Conservation (phyloP, 2,888 invertebrate species). For the Sycophila texana region DNA sequence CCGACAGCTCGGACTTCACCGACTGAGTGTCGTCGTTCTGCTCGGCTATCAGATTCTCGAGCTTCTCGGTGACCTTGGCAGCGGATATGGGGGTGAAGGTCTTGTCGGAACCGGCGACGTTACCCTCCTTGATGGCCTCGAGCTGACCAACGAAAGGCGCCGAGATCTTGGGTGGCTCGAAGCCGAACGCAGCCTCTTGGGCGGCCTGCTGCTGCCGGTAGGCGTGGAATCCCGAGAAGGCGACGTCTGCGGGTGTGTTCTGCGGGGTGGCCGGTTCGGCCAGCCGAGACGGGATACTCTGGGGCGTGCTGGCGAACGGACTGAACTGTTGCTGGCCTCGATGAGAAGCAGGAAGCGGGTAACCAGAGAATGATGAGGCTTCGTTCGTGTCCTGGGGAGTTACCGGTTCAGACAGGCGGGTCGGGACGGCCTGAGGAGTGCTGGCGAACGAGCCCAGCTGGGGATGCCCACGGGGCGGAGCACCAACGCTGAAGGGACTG, state of each 20-base stretch:
- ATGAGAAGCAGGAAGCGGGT: too few relatives aligned
- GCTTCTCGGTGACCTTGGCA: constrained; percentile 66
- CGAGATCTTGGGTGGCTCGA: constrained; percentile 5
- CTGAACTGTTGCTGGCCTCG: not conserved
- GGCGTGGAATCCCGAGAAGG: constrained; percentile 63
- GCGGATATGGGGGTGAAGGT: constrained; percentile 52
- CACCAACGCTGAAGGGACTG: not conserved
- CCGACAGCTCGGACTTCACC: constrained; percentile 53
- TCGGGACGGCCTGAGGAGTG: constrained; percentile 65
- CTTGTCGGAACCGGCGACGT: constrained; percentile 1
- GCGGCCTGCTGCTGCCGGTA: constrained; percentile 54
- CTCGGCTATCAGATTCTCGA: constrained; percentile 69
- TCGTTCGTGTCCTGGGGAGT: constrained; percentile 73
- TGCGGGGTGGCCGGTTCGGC: constrained; percentile 70
- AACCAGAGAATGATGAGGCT: constrained; percentile 62
- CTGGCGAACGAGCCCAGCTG: constrained; percentile 32
- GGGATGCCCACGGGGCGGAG: not conserved
- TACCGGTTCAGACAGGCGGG: constrained; percentile 64
- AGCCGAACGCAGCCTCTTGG: not conserved
- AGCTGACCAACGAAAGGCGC: not conserved
- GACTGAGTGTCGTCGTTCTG: constrained; percentile 62
- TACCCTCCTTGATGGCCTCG: constrained; percentile 27
- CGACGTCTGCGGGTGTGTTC: constrained; percentile 70
- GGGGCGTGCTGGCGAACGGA: constrained; percentile 58
- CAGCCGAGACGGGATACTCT: constrained; percentile 64